Conservation (phyloP, 2,113 vertebrate species). For the Micronycteris hirsuta region DNA sequence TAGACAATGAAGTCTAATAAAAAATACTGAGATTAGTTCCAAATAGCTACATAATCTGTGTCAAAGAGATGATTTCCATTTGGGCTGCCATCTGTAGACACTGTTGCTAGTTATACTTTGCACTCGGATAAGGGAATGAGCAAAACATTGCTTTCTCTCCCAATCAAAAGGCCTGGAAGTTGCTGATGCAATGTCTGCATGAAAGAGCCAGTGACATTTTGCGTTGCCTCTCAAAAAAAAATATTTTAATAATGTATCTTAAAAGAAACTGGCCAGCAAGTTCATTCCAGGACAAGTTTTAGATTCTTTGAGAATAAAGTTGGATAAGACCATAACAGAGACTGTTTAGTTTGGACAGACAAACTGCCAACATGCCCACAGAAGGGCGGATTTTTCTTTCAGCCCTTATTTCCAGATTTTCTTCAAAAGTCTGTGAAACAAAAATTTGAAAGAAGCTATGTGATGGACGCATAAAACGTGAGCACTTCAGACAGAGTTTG, state of each 20-base stretch:
- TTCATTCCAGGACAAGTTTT: conserved; percentile 65
- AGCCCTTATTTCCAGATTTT: conserved; percentile 6
- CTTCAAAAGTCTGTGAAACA: conserved; percentile 41
- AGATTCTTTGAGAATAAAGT: conserved; percentile 71
- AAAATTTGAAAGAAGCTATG: neutral
- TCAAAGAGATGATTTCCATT: neutral
- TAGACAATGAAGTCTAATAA: conserved; percentile 40
- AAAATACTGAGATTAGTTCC: neutral
- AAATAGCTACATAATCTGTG: conserved; percentile 16
- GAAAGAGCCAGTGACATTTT: neutral
- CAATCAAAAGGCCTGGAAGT: neutral
- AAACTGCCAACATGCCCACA: conserved; percentile 70
- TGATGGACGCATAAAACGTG: accelerated
- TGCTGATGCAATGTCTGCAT: neutral
- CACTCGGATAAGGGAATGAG: neutral
- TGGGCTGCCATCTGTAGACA: neutral
- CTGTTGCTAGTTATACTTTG: neutral
- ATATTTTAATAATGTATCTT: conserved; percentile 30
- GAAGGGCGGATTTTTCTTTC: conserved; percentile 64
- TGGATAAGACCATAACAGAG: conserved; percentile 64
- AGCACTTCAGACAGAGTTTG: neutral
- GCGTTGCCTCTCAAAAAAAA: neutral
- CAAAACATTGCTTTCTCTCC: neutral
- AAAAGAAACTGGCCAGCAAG: neutral
- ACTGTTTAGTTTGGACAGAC: conserved; percentile 63